Percentiles rank a stretch among this genome's conserved stretches.
These are phyloP conservation scores for Chiloscyllium plagiosum DNA, from an alignment of 2,113 vertebrate genomes.

Conservation along the genomic window DNA sequence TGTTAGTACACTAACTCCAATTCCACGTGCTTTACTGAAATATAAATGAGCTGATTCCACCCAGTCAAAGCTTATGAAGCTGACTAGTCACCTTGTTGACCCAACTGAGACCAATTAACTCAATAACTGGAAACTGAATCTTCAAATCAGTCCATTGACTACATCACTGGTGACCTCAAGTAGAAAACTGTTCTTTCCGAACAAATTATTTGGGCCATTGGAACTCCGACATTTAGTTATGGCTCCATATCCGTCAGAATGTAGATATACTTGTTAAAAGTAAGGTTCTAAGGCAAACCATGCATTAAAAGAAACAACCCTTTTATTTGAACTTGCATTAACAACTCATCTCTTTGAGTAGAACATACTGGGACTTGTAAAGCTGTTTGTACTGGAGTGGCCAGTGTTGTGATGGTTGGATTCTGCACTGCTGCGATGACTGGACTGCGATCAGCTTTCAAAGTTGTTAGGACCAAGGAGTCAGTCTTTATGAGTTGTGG, in stretches of 20 bases:
- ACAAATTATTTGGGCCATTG: background rate
- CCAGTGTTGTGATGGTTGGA: conserved; percentile 74
- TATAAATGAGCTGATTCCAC: background rate
- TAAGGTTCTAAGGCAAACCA: background rate
- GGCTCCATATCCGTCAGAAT: background rate
- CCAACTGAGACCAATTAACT: background rate
- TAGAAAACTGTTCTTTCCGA: background rate
- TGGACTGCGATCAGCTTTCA: conserved; percentile 85
- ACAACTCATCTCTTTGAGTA: background rate
- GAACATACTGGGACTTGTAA: conserved; percentile 72
- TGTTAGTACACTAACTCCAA: too few relatives aligned
- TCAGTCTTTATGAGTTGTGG: conserved; percentile 97
- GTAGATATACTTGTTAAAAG: background rate
- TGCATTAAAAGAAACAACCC: background rate
- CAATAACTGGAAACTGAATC: background rate
- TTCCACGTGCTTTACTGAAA: background rate
- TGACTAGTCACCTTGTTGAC: background rate
- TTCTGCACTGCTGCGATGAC: conserved; percentile 86
- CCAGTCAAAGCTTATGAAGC: background rate
- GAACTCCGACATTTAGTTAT: background rate
- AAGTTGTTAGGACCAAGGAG: conserved; percentile 84
- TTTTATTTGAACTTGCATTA: background rate
- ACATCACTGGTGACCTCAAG: background rate
- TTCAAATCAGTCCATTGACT: background rate
- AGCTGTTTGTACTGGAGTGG: conserved; percentile 82